phyloP scores from a whole-genome alignment of 2,113 vertebrate species.

The Solea solea region DNA sequence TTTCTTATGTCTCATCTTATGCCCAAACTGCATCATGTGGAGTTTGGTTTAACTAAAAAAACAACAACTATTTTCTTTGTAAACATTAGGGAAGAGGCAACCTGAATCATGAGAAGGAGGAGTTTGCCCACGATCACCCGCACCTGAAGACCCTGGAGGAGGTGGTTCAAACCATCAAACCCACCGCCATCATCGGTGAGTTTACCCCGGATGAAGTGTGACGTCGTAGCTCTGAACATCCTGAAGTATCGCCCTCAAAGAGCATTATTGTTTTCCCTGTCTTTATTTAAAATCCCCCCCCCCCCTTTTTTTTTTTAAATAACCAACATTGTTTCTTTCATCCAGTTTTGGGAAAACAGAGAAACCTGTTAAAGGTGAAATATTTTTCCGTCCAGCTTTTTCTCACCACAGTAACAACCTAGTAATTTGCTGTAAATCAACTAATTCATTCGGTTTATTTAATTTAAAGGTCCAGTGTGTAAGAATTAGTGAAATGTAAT shows the following conservation, averaged over 20 bases:
- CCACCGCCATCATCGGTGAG: slow-evolving; percentile 93
- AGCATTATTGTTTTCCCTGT: neutral
- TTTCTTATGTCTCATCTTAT: no score
- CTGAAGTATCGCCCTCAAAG: neutral
- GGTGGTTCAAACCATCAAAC: slow-evolving; percentile 91
- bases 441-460: slow-evolving; percentile 15
- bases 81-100: slow-evolving; percentile 87
- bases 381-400: neutral
- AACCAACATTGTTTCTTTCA: slow-evolving; percentile 35
- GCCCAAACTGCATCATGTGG: neutral
- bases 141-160: slow-evolving; percentile 90
- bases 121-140: slow-evolving; percentile 93
- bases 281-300: neutral
- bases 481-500: neutral
- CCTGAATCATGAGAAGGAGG: slow-evolving; percentile 92
- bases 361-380: slow-evolving; percentile 52
- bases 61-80: neutral
- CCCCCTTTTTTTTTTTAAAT: neutral
- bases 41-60: neutral
- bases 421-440: slow-evolving; percentile 31
- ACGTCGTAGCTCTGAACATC: neutral
- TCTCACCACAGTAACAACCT: slow-evolving; percentile 1
- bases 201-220: neutral
- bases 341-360: slow-evolving; percentile 54
- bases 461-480: neutral